These are phyloP conservation scores for Lutjanus erythropterus DNA, from an alignment of 2,113 vertebrate genomes.

Conservation along the genomic window DNA sequence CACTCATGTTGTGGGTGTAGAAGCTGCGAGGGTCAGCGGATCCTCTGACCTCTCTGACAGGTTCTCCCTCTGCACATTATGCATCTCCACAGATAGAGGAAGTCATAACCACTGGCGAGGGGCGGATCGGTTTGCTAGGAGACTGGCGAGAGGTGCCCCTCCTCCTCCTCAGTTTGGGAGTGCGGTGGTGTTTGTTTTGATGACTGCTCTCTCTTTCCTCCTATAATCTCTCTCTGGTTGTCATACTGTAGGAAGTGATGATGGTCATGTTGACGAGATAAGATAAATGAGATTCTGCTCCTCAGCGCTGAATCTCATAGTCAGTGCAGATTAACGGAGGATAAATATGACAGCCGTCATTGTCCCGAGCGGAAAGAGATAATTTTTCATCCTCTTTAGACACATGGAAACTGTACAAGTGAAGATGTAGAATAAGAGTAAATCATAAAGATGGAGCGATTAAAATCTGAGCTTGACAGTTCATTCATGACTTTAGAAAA, in stretches of 20 bases:
- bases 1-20: constrained; percentile 10
- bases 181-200: constrained; percentile 78
- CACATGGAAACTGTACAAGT: neutral
- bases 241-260: neutral
- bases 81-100: constrained; percentile 86
- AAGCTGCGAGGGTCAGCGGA: neutral
- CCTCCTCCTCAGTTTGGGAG: constrained; percentile 51
- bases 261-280: neutral
- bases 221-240: constrained; percentile 25
- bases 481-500: neutral
- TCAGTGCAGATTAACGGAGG: neutral
- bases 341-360: neutral
- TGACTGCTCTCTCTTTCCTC: constrained; percentile 35
- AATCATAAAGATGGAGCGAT: constrained; percentile 2
- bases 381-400: neutral
- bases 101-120: constrained; percentile 81
- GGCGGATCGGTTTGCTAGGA: constrained; percentile 89
- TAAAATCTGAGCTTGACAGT: neutral
- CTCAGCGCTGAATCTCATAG: neutral
- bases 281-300: constrained; percentile 11
- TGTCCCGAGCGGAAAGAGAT: neutral
- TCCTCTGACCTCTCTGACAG: constrained; percentile 38
- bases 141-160: constrained; percentile 89
- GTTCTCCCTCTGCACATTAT: constrained; percentile 33
- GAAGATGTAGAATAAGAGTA: neutral